A percentile compares a stretch with the other conserved stretches of the same genome.
Evolutionary conservation across 2,113 vertebrate genomes (phyloP).

Genomic region (Callocephalon fimbriatum): DNA sequence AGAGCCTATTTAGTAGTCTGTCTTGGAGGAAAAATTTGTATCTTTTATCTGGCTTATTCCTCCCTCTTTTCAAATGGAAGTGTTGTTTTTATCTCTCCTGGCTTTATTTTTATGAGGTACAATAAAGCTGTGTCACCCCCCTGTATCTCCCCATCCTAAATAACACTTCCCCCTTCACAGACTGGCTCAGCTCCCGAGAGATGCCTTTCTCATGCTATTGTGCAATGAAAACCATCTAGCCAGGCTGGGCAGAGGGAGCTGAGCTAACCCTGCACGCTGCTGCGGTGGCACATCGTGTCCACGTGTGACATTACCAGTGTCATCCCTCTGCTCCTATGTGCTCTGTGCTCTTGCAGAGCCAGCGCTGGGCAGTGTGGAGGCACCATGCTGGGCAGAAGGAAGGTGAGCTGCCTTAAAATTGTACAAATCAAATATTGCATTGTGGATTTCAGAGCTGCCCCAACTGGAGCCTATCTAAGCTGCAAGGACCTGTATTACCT

Average conservation of each 20-base stretch:
- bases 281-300: not conserved
- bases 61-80: conserved; percentile 30
- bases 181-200: not conserved
- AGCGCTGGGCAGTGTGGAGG: not conserved
- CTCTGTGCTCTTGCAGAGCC: rapidly evolving
- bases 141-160: not conserved
- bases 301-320: rapidly evolving
- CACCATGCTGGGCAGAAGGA: not conserved
- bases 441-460: not conserved
- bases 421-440: not conserved
- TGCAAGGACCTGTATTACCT: rapidly evolving
- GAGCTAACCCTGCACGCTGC: not conserved
- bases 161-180: not conserved
- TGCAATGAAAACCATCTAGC: not conserved
- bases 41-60: conserved; percentile 52
- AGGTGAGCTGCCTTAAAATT: not conserved
- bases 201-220: not conserved
- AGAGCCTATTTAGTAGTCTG: conserved; percentile 79
- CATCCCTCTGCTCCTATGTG: not conserved
- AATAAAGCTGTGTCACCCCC: not conserved
- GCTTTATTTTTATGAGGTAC: not conserved
- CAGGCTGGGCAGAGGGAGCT: not conserved
- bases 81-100: not conserved
- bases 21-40: conserved; percentile 65
- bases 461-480: not conserved